Conservation (phyloP, 2,888 invertebrate genomes). For the Erebia aethiops region DNA sequence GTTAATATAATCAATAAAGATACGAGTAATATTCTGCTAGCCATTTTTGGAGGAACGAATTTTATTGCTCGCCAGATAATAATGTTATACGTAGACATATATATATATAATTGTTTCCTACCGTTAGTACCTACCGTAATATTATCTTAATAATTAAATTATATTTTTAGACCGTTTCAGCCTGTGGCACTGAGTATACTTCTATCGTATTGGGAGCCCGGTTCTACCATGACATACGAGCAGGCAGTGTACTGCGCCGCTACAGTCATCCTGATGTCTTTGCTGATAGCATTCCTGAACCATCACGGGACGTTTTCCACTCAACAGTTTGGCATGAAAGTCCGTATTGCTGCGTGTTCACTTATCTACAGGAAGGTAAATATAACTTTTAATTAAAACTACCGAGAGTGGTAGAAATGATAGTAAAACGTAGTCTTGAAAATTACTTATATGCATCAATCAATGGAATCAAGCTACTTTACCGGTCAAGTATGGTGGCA, state of each 20-base stretch:
- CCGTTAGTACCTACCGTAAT: too few relatives aligned
- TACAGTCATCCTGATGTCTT: constrained; percentile 80
- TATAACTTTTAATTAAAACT: constrained; percentile 34
- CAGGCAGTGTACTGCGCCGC: constrained; percentile 86
- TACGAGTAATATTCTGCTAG: too few relatives aligned
- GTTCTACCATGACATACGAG: constrained; percentile 72
- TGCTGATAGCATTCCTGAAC: constrained; percentile 82
- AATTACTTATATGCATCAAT: too few relatives aligned
- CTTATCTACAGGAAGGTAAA: constrained; percentile 92
- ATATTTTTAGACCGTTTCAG: constrained; percentile 81
- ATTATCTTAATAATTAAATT: neutral
- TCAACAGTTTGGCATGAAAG: constrained; percentile 90
- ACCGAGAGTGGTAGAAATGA: neutral
- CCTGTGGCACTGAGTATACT: constrained; percentile 86
- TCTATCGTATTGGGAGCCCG: constrained; percentile 85
- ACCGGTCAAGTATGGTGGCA: too few relatives aligned
- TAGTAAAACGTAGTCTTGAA: too few relatives aligned
- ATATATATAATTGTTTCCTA: too few relatives aligned
- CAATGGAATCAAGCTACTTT: too few relatives aligned
- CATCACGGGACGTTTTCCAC: constrained; percentile 87
- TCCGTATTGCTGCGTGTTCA: constrained; percentile 91
- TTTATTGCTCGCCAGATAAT: too few relatives aligned
- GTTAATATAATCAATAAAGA: too few relatives aligned
- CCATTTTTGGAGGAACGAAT: too few relatives aligned
- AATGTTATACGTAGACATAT: too few relatives aligned